Percentiles rank a stretch among this genome's conserved stretches.
Conservation (phyloP, 1,140 invertebrate species). For the Drosophila bocki region DNA sequence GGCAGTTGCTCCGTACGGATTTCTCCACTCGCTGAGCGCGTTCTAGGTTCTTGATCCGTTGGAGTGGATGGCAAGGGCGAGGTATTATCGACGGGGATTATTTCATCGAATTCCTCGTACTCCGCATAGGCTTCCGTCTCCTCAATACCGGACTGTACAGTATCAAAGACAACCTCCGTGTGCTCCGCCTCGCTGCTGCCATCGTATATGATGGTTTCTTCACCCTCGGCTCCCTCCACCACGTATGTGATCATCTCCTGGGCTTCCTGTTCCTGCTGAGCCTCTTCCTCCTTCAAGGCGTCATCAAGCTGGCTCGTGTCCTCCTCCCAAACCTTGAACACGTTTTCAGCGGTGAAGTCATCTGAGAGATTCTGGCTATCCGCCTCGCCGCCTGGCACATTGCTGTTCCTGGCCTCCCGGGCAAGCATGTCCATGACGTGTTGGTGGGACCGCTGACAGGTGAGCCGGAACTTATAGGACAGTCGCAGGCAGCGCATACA, state of each 20-base stretch:
- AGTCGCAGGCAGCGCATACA: slow-evolving; percentile 59
- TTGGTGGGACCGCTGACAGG: slow-evolving; percentile 73
- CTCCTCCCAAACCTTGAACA: slow-evolving; percentile 51
- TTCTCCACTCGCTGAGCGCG: slow-evolving; percentile 1
- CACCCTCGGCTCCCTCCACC: slow-evolving; percentile 19
- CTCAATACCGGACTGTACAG: slow-evolving; percentile 37
- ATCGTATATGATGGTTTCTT: slow-evolving; percentile 51
- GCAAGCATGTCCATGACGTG: slow-evolving; percentile 65
- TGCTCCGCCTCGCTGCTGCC: slow-evolving; percentile 38
- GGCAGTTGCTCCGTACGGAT: neutral
- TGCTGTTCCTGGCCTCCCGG: slow-evolving; percentile 33
- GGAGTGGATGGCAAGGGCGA: neutral
- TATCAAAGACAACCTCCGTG: slow-evolving; percentile 37
- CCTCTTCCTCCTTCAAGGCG: slow-evolving; percentile 34
- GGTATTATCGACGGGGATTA: slow-evolving; percentile 23
- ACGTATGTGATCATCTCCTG: slow-evolving; percentile 7
- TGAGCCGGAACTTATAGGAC: slow-evolving; percentile 68
- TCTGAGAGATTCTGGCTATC: slow-evolving; percentile 19
- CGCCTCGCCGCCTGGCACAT: neutral
- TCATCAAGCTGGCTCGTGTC: slow-evolving; percentile 35
- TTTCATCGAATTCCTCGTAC: slow-evolving; percentile 62
- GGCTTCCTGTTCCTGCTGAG: slow-evolving; percentile 16
- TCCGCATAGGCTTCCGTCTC: slow-evolving; percentile 53
- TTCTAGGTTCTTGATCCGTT: neutral
- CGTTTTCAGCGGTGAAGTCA: slow-evolving; percentile 39